These are phyloP conservation scores for Hermaeophaga mercurialis DNA, from an alignment of 2,888 invertebrate species.

Conservation along the genomic window DNA sequence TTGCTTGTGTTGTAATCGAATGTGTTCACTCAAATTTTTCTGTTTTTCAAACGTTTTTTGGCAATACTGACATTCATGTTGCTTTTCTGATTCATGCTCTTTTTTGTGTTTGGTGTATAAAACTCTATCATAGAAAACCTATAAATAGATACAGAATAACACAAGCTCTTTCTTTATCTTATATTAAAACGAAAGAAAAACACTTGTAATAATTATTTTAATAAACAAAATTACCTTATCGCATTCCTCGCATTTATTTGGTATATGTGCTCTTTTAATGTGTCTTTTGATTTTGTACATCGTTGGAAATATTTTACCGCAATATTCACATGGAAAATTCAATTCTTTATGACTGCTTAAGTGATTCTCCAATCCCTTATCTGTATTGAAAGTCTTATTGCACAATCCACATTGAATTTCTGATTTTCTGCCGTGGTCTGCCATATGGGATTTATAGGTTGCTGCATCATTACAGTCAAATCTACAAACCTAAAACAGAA, in stretches of 20 bases:
- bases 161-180: no score
- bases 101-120: conserved; percentile 45
- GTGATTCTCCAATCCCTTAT: conserved; percentile 44
- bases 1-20: conserved; percentile 58
- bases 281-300: conserved; percentile 47
- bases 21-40: conserved; percentile 48
- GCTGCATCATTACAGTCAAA: conserved; percentile 37
- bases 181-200: not conserved
- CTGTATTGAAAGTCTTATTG: conserved; percentile 43
- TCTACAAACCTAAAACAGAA: conserved; percentile 44
- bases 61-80: conserved; percentile 43
- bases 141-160: not conserved
- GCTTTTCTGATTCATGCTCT: conserved; percentile 42
- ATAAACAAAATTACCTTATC: conserved; percentile 34
- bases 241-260: conserved; percentile 47
- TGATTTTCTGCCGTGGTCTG: conserved; percentile 40
- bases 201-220: not conserved
- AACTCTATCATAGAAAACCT: conserved; percentile 47
- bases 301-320: conserved; percentile 45
- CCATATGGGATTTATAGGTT: conserved; percentile 41
- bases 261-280: conserved; percentile 46
- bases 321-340: conserved; percentile 48
- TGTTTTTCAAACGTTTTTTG: conserved; percentile 45
- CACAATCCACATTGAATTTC: conserved; percentile 46
- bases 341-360: conserved; percentile 45